These are phyloP conservation scores for Notarius quadriscutis DNA, from an alignment of 2,113 vertebrate genomes.

Conservation along the genomic window DNA sequence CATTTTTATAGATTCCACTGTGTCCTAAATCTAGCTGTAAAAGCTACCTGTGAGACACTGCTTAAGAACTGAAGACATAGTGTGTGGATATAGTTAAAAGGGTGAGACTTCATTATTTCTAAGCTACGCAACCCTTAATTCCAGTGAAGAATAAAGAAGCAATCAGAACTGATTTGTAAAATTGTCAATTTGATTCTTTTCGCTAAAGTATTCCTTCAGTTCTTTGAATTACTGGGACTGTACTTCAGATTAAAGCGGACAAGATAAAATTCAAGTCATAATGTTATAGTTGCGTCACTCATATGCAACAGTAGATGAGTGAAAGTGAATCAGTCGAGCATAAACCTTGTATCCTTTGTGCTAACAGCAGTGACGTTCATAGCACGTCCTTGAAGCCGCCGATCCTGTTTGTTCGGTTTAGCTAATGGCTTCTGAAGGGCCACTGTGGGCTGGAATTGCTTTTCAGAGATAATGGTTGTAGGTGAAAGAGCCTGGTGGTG, in stretches of 20 bases:
- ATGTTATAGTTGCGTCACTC: background rate
- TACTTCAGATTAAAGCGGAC: background rate
- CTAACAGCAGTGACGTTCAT: background rate
- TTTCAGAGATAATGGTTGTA: constrained; percentile 63
- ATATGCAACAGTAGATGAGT: background rate
- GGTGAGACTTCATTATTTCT: background rate
- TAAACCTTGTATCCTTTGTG: background rate
- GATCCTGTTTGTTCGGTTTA: constrained; percentile 35
- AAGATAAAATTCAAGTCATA: background rate
- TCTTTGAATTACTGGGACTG: background rate
- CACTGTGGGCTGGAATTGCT: constrained; percentile 40
- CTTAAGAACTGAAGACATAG: background rate
- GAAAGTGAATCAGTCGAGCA: background rate
- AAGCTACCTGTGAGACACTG: background rate
- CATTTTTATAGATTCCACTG: background rate
- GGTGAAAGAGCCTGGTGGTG: constrained; percentile 59
- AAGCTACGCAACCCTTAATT: background rate
- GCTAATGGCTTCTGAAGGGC: constrained; percentile 26
- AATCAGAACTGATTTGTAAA: too few species aligned
- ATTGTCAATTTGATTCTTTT: background rate
- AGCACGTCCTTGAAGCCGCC: constrained; percentile 18
- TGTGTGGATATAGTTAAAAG: background rate
- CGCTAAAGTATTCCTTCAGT: background rate
- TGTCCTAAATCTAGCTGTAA: background rate
- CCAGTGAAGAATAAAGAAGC: background rate